Evolutionary conservation across 2,888 invertebrate genomes (phyloP).

Genomic region (Ormyrus thymus): DNA sequence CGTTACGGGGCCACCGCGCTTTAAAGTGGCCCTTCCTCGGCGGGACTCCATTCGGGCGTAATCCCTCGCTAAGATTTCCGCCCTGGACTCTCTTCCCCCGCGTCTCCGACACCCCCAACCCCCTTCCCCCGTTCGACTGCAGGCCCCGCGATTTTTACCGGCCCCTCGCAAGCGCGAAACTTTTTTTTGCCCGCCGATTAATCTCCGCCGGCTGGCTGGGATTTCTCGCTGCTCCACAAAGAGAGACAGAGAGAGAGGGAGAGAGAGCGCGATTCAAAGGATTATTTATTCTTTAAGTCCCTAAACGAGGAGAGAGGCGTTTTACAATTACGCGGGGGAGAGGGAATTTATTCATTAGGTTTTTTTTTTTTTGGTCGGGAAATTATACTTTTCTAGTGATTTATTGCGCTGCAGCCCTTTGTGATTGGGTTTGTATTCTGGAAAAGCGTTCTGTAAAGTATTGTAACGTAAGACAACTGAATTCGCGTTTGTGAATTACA

Average conservation of each 20-base stretch:
- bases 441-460: no score
- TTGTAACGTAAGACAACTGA: no score
- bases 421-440: no score
- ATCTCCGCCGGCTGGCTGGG: slow-evolving; percentile 40
- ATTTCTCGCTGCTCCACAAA: neutral
- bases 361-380: slow-evolving; percentile 19
- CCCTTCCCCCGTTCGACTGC: no score
- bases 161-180: slow-evolving; percentile 47
- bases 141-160: slow-evolving; percentile 30
- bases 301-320: slow-evolving; percentile 1
- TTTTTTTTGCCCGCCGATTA: slow-evolving; percentile 56
- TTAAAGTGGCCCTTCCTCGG: slow-evolving; percentile 57
- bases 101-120: no score
- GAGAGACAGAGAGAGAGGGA: neutral
- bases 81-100: neutral
- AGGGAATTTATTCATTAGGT: slow-evolving; percentile 36
- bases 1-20: slow-evolving; percentile 71
- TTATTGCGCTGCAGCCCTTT: neutral
- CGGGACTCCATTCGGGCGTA: slow-evolving; percentile 72
- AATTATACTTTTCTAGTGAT: neutral
- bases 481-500: no score
- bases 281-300: slow-evolving; percentile 35
- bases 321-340: slow-evolving; percentile 28
- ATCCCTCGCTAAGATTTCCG: slow-evolving; percentile 71
- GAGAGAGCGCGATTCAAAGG: slow-evolving; percentile 32